These are phyloP conservation scores for Philypnodon macrostomus DNA, from an alignment of 2,797 vertebrate species.

Conservation along the genomic window DNA sequence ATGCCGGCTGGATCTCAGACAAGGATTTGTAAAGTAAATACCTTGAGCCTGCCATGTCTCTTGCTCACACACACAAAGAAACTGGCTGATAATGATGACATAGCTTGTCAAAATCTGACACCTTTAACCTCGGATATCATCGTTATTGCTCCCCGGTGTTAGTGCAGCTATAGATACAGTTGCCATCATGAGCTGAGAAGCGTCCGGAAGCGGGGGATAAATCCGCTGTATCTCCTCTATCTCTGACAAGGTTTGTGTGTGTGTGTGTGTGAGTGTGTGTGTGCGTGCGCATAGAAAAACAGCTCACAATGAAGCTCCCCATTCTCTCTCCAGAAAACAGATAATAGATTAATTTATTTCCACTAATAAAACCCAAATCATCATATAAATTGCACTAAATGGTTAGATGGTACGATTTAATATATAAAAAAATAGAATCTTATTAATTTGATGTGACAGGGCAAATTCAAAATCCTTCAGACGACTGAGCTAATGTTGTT, in stretches of 20 bases:
- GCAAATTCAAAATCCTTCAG: conserved; percentile 56
- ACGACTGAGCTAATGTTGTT: conserved; percentile 59
- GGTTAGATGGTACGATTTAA: conserved; percentile 41
- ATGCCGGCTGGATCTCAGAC: conserved; percentile 39
- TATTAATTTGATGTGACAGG: conserved; percentile 55
- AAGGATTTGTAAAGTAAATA: conserved; percentile 58
- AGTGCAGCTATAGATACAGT: conserved; percentile 42
- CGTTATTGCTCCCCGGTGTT: conserved; percentile 50
- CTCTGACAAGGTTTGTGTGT: conserved; percentile 29
- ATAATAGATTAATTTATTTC: conserved; percentile 58
- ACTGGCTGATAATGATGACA: conserved; percentile 60
- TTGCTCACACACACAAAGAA: conserved; percentile 29
- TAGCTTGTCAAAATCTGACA: conserved; percentile 59
- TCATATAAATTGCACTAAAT: conserved; percentile 59
- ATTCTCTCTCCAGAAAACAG: conserved; percentile 3
- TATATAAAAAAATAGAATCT: conserved; percentile 32
- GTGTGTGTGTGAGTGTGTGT: conserved; percentile 10
- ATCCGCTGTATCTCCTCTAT: conserved; percentile 47
- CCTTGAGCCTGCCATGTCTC: conserved; percentile 40
- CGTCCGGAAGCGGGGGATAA: conserved; percentile 37
- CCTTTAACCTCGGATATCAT: conserved; percentile 62
- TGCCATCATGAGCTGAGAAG: conserved; percentile 47
- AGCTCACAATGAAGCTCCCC: conserved; percentile 20
- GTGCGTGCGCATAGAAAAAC: conserved; percentile 17
- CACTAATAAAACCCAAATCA: conserved; percentile 59